phyloP scores from a whole-genome alignment of 37 sponge, comb jelly and placozoan species.

The Spongia lamella region DNA sequence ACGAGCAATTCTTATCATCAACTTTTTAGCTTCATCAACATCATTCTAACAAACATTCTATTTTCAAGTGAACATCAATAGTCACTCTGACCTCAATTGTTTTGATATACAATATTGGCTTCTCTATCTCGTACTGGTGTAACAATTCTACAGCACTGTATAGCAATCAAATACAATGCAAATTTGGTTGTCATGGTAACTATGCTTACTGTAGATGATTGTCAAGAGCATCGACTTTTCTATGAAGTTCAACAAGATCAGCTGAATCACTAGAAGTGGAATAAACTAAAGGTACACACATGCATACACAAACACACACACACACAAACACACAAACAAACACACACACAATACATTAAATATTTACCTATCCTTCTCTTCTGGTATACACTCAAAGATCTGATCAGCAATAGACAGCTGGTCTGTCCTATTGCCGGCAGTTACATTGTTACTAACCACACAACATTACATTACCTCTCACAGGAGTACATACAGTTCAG shows the following conservation, averaged over 20 bases:
- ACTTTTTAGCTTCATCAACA: slow-evolving; percentile 43
- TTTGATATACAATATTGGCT: slow-evolving; percentile 36
- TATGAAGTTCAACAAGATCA: slow-evolving; percentile 21
- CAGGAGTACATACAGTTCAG: slow-evolving; percentile 48
- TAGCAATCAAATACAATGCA: too few species aligned
- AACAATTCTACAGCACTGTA: slow-evolving; percentile 50
- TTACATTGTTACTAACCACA: neutral
- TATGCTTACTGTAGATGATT: slow-evolving; percentile 20
- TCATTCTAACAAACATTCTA: slow-evolving; percentile 10
- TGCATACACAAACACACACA: neutral
- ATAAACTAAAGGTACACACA: neutral
- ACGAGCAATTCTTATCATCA: slow-evolving; percentile 52
- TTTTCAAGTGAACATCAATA: neutral
- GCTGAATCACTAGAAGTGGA: neutral
- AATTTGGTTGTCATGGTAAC: too few species aligned
- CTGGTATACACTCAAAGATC: slow-evolving; percentile 38
- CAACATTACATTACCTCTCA: slow-evolving; percentile 38
- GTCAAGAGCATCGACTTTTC: slow-evolving; percentile 42
- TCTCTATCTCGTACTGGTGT: slow-evolving; percentile 19
- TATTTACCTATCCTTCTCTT: neutral
- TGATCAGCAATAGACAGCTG: slow-evolving; percentile 29
- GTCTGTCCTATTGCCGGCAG: slow-evolving; percentile 38
- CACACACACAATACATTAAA: too few species aligned
- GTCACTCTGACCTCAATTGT: slow-evolving; percentile 32
- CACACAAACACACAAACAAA: slow-evolving; percentile 4